phyloP scores from a whole-genome alignment of 2,888 invertebrate genomes.

The Beris chalybata region DNA sequence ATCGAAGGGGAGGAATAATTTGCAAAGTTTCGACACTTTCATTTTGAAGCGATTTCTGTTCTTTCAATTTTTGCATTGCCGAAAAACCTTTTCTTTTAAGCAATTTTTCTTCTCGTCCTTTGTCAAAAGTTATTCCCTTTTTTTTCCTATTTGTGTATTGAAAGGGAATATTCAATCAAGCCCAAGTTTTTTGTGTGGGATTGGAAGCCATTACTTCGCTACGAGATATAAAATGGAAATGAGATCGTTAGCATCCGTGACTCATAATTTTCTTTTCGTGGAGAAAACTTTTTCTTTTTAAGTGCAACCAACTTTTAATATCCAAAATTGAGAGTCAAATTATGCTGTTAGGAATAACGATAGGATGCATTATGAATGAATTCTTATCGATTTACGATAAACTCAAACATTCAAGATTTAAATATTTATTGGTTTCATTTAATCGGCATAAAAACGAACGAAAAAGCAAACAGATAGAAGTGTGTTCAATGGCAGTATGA shows the following conservation, averaged over 20 bases:
- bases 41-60: not conserved
- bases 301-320: too few relatives aligned
- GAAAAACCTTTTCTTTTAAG: not conserved
- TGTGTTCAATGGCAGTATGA: too few relatives aligned
- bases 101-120: not conserved
- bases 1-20: slow-evolving; percentile 8
- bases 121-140: slow-evolving; percentile 2
- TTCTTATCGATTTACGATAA: too few relatives aligned
- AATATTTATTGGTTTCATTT: too few relatives aligned
- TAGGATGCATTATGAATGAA: too few relatives aligned
- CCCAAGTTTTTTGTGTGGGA: not conserved
- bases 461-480: too few relatives aligned
- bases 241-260: slow-evolving; percentile 19
- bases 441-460: too few relatives aligned
- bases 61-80: not conserved
- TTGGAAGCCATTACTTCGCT: slow-evolving; percentile 14
- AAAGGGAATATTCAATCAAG: slow-evolving; percentile 16
- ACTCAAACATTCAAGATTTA: too few relatives aligned
- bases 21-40: slow-evolving; percentile 9
- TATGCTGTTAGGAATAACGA: too few relatives aligned
- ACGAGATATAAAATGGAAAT: slow-evolving; percentile 15
- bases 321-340: too few relatives aligned
- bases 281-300: too few relatives aligned
- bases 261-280: slow-evolving; percentile 11
- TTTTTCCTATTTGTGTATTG: not conserved